Base-by-base conservation (phyloP, 2,888 invertebrate species). In the Drosophila neutralis region DNA sequence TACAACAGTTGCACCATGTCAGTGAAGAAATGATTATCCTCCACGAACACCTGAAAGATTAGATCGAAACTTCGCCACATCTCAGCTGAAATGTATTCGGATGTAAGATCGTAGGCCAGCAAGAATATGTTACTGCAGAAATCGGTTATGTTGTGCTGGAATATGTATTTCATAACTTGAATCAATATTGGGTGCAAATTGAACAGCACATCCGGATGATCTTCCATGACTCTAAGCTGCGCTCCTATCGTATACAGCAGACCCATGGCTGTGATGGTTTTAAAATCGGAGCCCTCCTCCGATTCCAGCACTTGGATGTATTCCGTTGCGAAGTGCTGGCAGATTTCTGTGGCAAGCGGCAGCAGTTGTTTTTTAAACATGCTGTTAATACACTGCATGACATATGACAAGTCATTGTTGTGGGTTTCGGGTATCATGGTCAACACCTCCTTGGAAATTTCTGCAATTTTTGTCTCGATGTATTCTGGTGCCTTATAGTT, bases 101-200 rank as follows among this genome's bases (percentile, higher is more conserved):
- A 95, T 2, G 99, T 98, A 83, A 99, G 94, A 91, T 98, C 98
- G 92, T 97, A 98, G 18, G 21, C 21, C 21, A 99, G 94, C 0
- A 97, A 97, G 91, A 99, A 95, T 2, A 98, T 97, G 94, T 99
- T 99, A 93, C 99, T 99, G 91, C 99, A 99, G 92, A 98, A 99
- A 93, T 99, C 99, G 92, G 97, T 96, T 58, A 97, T 96, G 90
- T 96, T 96, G 91, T 97, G 96, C 87, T 95, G 95, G 87, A 97
- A 94, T 84, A 97, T 97, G 86, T 97, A 96, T 1, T 95, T 96
- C 45, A 99, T 96, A 27, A 99, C 98, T 93, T 97, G 96, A 40
- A 99, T 94, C 21, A 99, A 97, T 66, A 97, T 97, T 57, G 98
- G 98, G 93, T 99, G 98, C 60, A 99, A 94, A 90, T 97, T 96